phyloP scores from a whole-genome alignment of 2,888 invertebrate species.

The Asteroscopus sphinx region DNA sequence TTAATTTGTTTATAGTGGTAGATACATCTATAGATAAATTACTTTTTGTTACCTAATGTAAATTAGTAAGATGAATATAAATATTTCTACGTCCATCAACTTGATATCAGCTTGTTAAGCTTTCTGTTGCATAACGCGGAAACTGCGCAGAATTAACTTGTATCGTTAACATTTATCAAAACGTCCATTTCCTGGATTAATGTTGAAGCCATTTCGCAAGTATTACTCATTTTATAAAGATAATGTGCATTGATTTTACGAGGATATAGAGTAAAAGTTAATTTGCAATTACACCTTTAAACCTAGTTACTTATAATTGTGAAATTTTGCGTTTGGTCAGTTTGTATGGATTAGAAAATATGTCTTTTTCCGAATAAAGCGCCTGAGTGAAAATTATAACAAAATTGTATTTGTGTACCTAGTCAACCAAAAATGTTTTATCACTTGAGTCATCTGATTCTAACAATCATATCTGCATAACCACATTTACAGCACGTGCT shows the following conservation, averaged over 20 bases:
- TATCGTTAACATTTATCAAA: conserved; percentile 50
- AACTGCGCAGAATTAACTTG: conserved; percentile 42
- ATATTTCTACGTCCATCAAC: conserved; percentile 30
- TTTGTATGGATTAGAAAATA: no score
- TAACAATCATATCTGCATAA: conserved; percentile 19
- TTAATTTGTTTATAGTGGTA: conserved; percentile 8
- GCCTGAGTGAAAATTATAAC: no score
- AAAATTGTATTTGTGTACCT: no score
- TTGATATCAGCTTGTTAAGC: conserved; percentile 37
- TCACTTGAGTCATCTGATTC: conserved; percentile 6
- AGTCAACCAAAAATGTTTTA: not conserved
- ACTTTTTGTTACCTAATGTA: not conserved
- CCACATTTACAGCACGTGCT: conserved; percentile 22
- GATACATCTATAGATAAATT: not conserved
- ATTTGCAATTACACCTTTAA: conserved; percentile 10
- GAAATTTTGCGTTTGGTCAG: not conserved
- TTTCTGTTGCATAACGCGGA: conserved; percentile 49
- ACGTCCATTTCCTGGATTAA: conserved; percentile 49
- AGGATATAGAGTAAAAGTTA: not conserved
- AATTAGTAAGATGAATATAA: conserved; percentile 16
- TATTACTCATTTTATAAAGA: conserved; percentile 15
- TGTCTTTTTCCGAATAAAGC: no score
- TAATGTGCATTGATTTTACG: conserved; percentile 15
- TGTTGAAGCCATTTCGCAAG: conserved; percentile 31
- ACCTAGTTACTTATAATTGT: conserved; percentile 5